phyloP scores from a whole-genome alignment of 2,113 vertebrate genomes.

The Clupea harengus region DNA sequence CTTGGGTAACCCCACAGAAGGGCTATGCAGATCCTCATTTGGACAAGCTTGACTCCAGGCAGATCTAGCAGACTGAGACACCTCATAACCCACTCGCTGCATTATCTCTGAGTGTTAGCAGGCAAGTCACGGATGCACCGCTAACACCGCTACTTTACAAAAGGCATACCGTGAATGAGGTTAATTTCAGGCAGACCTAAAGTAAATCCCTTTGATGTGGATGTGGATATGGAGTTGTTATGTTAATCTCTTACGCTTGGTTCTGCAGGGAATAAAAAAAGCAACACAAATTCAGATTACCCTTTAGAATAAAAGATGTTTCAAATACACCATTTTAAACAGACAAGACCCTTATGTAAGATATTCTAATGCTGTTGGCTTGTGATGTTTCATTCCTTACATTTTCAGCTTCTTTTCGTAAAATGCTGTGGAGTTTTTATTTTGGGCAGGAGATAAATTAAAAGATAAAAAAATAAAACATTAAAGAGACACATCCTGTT shows the following conservation, averaged over 20 bases:
- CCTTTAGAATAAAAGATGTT: neutral
- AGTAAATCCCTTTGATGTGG: slow-evolving; percentile 15
- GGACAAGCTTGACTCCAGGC: slow-evolving; percentile 28
- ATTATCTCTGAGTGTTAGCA: slow-evolving; percentile 27
- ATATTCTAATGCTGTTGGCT: neutral
- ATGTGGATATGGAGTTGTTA: neutral
- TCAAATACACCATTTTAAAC: neutral
- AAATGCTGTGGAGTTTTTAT: neutral
- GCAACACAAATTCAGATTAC: neutral
- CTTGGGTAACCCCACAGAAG: slow-evolving; percentile 41
- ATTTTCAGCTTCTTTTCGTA: neutral
- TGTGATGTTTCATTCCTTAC: neutral
- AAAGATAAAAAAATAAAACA: slow-evolving; percentile 2
- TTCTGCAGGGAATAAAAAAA: neutral
- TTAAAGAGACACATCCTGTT: slow-evolving; percentile 14
- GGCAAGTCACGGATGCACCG: slow-evolving; percentile 32
- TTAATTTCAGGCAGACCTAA: neutral
- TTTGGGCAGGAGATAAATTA: neutral
- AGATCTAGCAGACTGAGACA: slow-evolving; percentile 15
- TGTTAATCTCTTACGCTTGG: neutral
- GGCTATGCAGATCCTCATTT: slow-evolving; percentile 35
- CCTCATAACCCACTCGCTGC: slow-evolving; percentile 20
- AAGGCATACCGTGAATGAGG: slow-evolving; percentile 12
- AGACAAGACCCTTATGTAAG: neutral
- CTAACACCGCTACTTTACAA: slow-evolving; percentile 18